A percentile compares a stretch with the other conserved stretches of the same genome.
These are phyloP conservation scores for Phenganax stokvisi DNA, from an alignment of 92 coral and sea anemone genomes.

Conservation along the genomic window DNA sequence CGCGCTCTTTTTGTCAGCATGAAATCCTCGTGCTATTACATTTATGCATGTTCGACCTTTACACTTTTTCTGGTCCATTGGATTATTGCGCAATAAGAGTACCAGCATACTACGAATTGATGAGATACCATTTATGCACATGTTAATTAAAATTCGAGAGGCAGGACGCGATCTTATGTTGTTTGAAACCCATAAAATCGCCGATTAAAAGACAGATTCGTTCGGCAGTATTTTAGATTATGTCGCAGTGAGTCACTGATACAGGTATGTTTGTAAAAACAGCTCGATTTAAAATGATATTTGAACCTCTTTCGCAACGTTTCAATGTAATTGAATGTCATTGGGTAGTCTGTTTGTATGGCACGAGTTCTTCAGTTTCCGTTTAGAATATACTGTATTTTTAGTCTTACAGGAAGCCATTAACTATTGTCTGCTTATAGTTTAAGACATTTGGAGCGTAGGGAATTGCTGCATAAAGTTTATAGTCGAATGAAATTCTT, in stretches of 20 bases:
- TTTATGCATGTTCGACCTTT: too few relatives aligned
- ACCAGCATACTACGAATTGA: neutral
- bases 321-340: neutral
- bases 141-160: neutral
- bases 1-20: too few relatives aligned
- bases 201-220: neutral
- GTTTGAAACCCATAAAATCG: neutral
- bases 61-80: constrained; percentile 1
- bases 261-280: neutral
- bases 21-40: too few relatives aligned
- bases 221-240: neutral
- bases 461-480: neutral
- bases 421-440: neutral
- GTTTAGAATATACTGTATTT: neutral
- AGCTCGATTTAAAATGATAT: neutral
- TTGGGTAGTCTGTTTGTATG: constrained; percentile 2
- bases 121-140: constrained; percentile 10
- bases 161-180: neutral
- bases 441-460: neutral
- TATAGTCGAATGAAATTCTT: neutral
- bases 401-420: too few relatives aligned
- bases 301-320: constrained; percentile 1
- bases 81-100: neutral
- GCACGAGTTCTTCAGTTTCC: neutral
- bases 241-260: neutral